phyloP scores from a whole-genome alignment of 2,797 vertebrate species.

The Diplodus puntazzo region DNA sequence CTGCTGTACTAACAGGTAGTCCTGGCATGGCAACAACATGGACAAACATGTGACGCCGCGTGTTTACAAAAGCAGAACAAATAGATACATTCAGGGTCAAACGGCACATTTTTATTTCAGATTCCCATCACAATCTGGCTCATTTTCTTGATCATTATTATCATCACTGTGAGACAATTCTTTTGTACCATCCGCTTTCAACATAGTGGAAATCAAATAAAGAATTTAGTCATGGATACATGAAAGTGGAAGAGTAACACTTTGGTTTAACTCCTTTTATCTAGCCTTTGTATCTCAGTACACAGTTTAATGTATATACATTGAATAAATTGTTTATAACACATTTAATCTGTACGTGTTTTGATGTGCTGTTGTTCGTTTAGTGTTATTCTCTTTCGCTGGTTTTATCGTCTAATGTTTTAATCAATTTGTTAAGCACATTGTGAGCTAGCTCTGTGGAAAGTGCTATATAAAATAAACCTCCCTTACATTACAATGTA shows the following conservation, averaged over 20 bases:
- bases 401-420: too few relatives aligned
- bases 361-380: too few relatives aligned
- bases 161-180: not conserved
- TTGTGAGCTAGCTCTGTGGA: too few relatives aligned
- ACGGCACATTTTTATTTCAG: constrained; percentile 42
- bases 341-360: not conserved
- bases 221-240: not conserved
- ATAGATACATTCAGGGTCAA: constrained; percentile 63
- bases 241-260: not conserved
- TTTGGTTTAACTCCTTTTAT: not conserved
- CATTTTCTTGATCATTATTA: constrained; percentile 8
- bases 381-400: too few relatives aligned
- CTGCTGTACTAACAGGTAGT: constrained; percentile 48
- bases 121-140: constrained; percentile 18
- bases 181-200: constrained; percentile 3
- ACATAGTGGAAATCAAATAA: not conserved
- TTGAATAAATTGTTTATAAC: not conserved
- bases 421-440: too few relatives aligned
- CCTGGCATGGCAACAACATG: constrained; percentile 58
- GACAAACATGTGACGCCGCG: constrained; percentile 56
- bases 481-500: too few relatives aligned
- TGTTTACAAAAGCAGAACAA: constrained; percentile 74
- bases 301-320: not conserved
- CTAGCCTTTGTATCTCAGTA: not conserved
- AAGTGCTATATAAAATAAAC: too few relatives aligned